phyloP scores from a whole-genome alignment of 1,140 invertebrate species.

The Samia ricini region DNA sequence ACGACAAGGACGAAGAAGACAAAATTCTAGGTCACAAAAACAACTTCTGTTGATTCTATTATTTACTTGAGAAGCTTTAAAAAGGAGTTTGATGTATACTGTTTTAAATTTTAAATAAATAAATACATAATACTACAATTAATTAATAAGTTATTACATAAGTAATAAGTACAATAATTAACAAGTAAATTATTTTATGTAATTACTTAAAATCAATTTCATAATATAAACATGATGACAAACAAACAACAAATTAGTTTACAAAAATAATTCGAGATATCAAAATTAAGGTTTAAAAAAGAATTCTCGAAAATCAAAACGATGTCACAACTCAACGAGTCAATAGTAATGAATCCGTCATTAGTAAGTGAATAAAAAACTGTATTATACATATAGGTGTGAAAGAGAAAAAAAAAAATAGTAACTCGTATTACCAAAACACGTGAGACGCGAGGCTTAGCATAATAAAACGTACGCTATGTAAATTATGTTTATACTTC shows the following conservation, averaged over 20 bases:
- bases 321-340: background rate
- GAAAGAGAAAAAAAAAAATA: conserved; percentile 50
- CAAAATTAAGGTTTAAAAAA: no score
- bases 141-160: background rate
- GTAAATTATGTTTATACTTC: conserved; percentile 73
- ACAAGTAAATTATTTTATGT: background rate
- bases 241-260: no score
- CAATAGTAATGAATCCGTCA: background rate
- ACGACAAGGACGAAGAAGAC: no score
- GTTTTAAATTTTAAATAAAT: background rate
- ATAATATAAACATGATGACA: no score
- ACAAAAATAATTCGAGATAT: no score
- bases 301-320: conserved; percentile 1
- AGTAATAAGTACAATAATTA: background rate
- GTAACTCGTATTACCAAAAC: conserved; percentile 75
- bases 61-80: background rate
- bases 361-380: conserved; percentile 30
- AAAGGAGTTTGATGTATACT: background rate
- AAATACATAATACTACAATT: background rate
- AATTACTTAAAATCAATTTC: no score
- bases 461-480: conserved; percentile 61
- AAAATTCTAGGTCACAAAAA: no score
- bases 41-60: background rate
- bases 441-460: conserved; percentile 64
- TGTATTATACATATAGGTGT: conserved; percentile 47